phyloP scores from a whole-genome alignment of 2,888 invertebrate genomes.

The Drosophila pseudotakahashii region DNA sequence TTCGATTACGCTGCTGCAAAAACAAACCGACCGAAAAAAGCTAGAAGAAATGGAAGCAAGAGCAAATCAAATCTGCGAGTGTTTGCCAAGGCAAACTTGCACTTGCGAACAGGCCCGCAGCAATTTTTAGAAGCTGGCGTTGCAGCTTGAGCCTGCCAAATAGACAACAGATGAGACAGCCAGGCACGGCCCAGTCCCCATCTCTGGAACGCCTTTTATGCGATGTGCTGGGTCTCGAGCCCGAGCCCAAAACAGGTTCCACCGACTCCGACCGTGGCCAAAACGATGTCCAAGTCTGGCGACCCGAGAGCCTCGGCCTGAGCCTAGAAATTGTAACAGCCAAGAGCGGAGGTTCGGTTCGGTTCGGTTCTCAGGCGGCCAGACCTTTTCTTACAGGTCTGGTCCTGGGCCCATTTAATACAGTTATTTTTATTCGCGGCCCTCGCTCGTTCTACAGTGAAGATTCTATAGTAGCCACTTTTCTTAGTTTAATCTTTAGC shows the following conservation, averaged over 20 bases:
- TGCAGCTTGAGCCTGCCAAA: constrained; percentile 48
- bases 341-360: constrained; percentile 39
- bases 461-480: background rate
- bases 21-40: constrained; percentile 33
- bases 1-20: constrained; percentile 64
- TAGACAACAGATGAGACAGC: constrained; percentile 76
- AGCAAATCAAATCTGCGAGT: constrained; percentile 60
- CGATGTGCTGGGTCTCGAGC: constrained; percentile 5
- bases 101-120: constrained; percentile 70
- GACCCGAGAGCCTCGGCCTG: constrained; percentile 3
- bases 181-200: constrained; percentile 65
- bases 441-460: constrained; percentile 31
- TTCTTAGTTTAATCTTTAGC: background rate
- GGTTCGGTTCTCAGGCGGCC: constrained; percentile 41
- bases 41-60: constrained; percentile 41
- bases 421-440: constrained; percentile 63
- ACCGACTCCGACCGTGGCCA: constrained; percentile 1
- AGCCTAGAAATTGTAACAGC: constrained; percentile 44
- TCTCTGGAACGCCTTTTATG: constrained; percentile 62
- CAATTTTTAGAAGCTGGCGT: constrained; percentile 42
- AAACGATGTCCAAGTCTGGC: constrained; percentile 16
- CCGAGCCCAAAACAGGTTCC: constrained; percentile 20
- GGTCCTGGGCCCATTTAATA: constrained; percentile 74
- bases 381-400: constrained; percentile 28
- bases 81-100: constrained; percentile 67